A percentile compares a stretch with the other conserved stretches of the same genome.
phyloP scores from a whole-genome alignment of 2,888 invertebrate species.

The Dorcus hopei region DNA sequence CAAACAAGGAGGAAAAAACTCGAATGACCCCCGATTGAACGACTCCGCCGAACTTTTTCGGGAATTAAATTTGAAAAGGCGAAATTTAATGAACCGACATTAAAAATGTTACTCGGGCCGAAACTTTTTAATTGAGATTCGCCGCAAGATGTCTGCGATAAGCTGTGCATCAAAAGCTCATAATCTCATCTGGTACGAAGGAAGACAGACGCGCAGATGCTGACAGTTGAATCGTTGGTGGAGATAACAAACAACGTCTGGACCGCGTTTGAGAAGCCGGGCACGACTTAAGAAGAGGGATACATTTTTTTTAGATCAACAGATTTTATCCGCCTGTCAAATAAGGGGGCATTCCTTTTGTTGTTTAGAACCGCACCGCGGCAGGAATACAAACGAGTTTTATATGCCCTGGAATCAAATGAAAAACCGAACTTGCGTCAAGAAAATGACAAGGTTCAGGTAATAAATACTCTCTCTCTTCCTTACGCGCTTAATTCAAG shows the following conservation, averaged over 20 bases:
- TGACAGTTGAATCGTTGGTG: not conserved
- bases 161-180: slow-evolving; percentile 27
- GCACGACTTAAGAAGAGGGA: slow-evolving; percentile 31
- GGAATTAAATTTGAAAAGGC: too few species aligned
- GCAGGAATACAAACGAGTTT: not conserved
- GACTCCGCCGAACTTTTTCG: too few species aligned
- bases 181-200: slow-evolving; percentile 10
- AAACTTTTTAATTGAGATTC: slow-evolving; percentile 23
- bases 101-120: not conserved
- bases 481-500: too few species aligned
- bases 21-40: too few species aligned
- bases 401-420: not conserved
- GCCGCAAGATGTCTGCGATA: slow-evolving; percentile 21
- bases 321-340: slow-evolving; percentile 38
- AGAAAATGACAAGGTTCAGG: too few species aligned
- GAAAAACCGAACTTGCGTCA: too few species aligned
- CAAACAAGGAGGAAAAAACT: too few species aligned
- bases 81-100: too few species aligned
- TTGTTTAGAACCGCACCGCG: not conserved
- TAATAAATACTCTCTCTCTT: too few species aligned
- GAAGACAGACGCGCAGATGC: not conserved
- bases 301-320: slow-evolving; percentile 38
- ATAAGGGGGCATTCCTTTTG: slow-evolving; percentile 21
- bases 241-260: not conserved
- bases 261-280: slow-evolving; percentile 22